A percentile compares a stretch with the other conserved stretches of the same genome.
These are phyloP conservation scores for Dolichopus griseipennis DNA, from an alignment of 2,888 invertebrate genomes.

Conservation along the genomic window DNA sequence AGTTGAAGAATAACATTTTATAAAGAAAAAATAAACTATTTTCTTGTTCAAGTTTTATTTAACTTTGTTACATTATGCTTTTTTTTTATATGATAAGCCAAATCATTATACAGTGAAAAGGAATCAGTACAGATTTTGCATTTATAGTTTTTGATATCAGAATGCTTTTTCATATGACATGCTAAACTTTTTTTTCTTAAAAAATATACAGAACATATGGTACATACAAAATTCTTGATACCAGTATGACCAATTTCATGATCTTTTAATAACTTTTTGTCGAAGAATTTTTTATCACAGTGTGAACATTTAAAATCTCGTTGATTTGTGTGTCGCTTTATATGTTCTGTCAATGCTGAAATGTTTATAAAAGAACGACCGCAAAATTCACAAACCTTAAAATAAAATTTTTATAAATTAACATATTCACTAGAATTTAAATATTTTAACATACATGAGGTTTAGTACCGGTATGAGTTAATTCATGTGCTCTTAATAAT, in stretches of 20 bases:
- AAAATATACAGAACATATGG: not conserved
- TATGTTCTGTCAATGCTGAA: not conserved
- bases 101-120: not conserved
- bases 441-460: no score
- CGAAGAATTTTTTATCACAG: constrained; percentile 2
- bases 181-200: not conserved
- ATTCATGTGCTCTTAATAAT: constrained; percentile 7
- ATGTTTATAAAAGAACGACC: not conserved
- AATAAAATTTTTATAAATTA: no score
- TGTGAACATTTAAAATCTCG: not conserved
- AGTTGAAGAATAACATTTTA: no score
- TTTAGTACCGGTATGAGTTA: not conserved
- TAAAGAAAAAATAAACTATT: no score
- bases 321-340: not conserved
- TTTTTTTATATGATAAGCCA: no score
- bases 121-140: not conserved
- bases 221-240: not conserved
- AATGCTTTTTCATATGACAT: not conserved
- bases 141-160: not conserved
- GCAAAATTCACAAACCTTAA: constrained; percentile 2
- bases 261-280: not conserved
- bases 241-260: not conserved
- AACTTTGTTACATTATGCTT: no score
- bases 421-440: no score
- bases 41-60: no score